Evolutionary conservation across 2,113 vertebrate species (phyloP).

Genomic region (Fukomys damarensis): DNA sequence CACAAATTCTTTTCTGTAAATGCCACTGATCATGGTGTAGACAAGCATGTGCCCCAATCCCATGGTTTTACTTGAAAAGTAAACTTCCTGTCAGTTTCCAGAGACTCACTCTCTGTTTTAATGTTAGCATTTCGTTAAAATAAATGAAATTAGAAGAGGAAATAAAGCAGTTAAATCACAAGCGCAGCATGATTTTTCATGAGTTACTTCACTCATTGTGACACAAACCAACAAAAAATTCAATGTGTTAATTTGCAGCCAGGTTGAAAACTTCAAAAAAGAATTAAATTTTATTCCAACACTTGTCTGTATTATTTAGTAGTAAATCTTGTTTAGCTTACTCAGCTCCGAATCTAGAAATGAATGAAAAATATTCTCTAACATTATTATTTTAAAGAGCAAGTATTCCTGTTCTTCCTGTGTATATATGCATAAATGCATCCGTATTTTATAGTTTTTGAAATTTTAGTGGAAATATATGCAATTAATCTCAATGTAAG

Average conservation of each 20-base stretch:
- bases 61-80: constrained; percentile 65
- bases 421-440: background rate
- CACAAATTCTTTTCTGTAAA: constrained; percentile 81
- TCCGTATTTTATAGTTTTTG: constrained; percentile 3
- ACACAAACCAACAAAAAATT: constrained; percentile 24
- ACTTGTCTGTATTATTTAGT: constrained; percentile 1
- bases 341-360: background rate
- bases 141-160: constrained; percentile 65
- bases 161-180: constrained; percentile 57
- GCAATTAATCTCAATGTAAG: background rate
- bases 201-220: constrained; percentile 28
- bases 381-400: background rate
- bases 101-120: constrained; percentile 40
- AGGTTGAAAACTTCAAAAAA: constrained; percentile 27
- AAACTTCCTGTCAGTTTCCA: constrained; percentile 64
- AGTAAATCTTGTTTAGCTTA: background rate
- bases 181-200: constrained; percentile 31
- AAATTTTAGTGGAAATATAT: background rate
- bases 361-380: background rate
- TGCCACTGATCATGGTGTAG: constrained; percentile 81
- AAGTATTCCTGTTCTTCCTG: background rate
- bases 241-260: background rate
- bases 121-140: constrained; percentile 49
- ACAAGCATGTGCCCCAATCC: constrained; percentile 59
- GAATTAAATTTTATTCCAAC: background rate